Evolutionary conservation across 1,140 invertebrate genomes (phyloP), one percentile per base, ranked within the genome.

Genomic region (Drosophila mauritiana): DNA sequence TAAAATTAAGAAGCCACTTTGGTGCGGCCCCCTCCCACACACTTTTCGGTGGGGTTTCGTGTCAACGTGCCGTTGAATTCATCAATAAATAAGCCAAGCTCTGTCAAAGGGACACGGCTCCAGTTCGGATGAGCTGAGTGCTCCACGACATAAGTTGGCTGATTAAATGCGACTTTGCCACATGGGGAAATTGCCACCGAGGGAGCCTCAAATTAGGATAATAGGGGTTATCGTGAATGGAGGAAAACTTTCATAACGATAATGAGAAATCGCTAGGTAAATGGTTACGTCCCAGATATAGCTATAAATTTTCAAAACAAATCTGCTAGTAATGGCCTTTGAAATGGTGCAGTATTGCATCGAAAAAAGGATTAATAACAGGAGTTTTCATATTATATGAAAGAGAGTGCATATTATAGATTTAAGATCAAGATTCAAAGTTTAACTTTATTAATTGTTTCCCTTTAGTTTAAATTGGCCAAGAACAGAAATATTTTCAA

Each of bases 11-110:
- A 62, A 61, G 63, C 43, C 78, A 70, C 82, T 86, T 69, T 57
- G 45, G 49, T 55, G 49, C 39, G 3, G 3, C n/a, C 27, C 12
- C 48, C 48, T 10, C n/a, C 57, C 61, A 45, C 46, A 3, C 34
- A 22, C 17, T 58, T 75, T 74, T 64, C 54, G 68, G 36, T 67
- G 72, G 76, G 82, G 55, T 83, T 89, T 79, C 83, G 80, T 88
- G 83, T 83, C 84, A 89, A 89, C 55, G 78, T 73, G 68, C 56
- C 82, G 77, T 88, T 83, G 76, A 55, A 56, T 64, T 84, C 68
- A 88, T 88, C 76, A 88, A 88, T 88, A 88, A 88, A 80, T 88
- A 80, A 83, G 79, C 72, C 56, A 53, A 67, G 52, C 54, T 52
- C n/a, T 36, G 48, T n/a, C 8, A 43, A 48, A 69, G 22, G 37